phyloP scores from a whole-genome alignment of 2,888 invertebrate species.

The Mayetiola destructor region DNA sequence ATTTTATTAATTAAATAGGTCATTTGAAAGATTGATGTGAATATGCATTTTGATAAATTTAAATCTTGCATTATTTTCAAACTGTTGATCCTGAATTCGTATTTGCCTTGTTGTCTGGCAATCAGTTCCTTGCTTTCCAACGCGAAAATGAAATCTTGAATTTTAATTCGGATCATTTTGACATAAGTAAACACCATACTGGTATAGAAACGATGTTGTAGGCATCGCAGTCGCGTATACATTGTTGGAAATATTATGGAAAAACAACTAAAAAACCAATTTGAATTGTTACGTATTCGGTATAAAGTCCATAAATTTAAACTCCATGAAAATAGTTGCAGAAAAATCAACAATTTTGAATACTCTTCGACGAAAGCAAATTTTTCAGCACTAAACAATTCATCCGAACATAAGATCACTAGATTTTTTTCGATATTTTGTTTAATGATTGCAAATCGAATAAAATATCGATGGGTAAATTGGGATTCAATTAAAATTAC shows the following conservation, averaged over 20 bases:
- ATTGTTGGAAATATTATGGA: conserved; percentile 13
- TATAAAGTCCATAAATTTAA: conserved; percentile 15
- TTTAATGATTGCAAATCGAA: not conserved
- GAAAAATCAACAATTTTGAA: not conserved
- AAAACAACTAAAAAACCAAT: conserved; percentile 16
- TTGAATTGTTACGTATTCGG: not conserved
- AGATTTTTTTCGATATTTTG: not conserved
- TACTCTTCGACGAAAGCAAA: not conserved
- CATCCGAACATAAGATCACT: not conserved
- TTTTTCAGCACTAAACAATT: not conserved
- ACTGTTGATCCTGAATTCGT: not conserved
- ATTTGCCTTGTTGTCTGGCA: not conserved
- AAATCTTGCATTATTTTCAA: not conserved
- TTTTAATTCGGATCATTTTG: not conserved
- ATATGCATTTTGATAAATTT: not conserved
- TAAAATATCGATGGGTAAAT: not conserved
- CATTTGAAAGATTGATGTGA: conserved; percentile 6
- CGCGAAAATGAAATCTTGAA: not conserved
- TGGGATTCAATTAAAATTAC: not conserved
- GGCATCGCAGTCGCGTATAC: conserved; percentile 16
- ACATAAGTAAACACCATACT: not conserved
- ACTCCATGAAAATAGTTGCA: not conserved
- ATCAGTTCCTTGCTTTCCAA: not conserved
- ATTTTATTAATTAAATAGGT: not conserved
- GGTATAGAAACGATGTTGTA: conserved; percentile 16